Base-by-base conservation (phyloP, 2,113 vertebrate species). In the Pteruthius melanotis region DNA sequence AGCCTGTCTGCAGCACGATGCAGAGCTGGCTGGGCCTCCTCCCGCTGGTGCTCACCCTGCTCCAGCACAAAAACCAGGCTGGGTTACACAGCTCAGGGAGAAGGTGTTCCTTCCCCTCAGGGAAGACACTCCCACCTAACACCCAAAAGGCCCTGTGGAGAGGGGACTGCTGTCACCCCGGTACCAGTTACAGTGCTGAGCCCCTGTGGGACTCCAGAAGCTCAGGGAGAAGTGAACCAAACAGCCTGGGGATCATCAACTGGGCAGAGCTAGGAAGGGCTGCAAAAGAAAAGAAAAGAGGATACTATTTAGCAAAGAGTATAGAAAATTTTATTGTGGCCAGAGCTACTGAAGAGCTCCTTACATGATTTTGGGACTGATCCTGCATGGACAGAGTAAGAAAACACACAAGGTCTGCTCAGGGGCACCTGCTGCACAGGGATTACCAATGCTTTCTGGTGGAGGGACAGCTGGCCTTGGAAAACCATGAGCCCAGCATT, bases 241-340 rank as follows among this genome's bases (percentile, higher is more conserved):
- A 70, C 35, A 83, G 26, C 7, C 45, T 63, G 19, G 42, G 23
- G 24, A 20, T 8, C 37, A 76, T 24, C 21, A 47, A 28, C 4
- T 1, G 15, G 22, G 22, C n/a, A 57, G 28, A 68, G 33, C 14
- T 37, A 61, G 7, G 5, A 44, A 52, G 1, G 31, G 40, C 28
- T 60, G 50, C 15, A 47, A 61, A 56, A 86, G 10, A 35, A 61
- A 56, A 86, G 10, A 35, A 42, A 83, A 10, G 18, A 90, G 15
- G 53, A 72, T 66, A 76, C 30, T 11, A 30, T 74, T 87, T 95
- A 94, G 85, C 83, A 95, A 97, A 96, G 59, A 63, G 54, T 44
- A 81, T 94, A 97, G 88, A 97, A 97, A 97, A 95, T 1, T 96
- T 97, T 95, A 97, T 83, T 97, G 83, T 78, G 70, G 60, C 22